phyloP scores from a whole-genome alignment of 2,113 vertebrate genomes.

The Sterrhoptilus dennistouni region DNA sequence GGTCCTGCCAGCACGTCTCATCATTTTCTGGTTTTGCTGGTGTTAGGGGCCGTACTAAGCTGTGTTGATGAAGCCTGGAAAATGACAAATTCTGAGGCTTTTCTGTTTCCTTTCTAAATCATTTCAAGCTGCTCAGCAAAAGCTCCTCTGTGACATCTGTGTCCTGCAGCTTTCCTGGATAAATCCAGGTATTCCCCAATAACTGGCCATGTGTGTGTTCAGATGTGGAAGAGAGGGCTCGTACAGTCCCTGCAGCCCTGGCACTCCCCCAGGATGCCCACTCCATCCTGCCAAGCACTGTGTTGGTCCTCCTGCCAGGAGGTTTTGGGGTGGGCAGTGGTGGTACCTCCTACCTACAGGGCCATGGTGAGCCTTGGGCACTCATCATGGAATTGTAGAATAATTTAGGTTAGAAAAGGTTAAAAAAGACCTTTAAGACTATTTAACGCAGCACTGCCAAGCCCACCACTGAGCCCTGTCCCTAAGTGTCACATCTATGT shows the following conservation, averaged over 20 bases:
- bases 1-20: background rate
- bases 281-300: background rate
- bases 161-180: background rate
- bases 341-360: background rate
- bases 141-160: background rate
- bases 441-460: background rate
- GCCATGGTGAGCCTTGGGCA: accelerated
- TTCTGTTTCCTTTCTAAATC: background rate
- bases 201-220: accelerated
- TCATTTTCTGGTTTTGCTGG: background rate
- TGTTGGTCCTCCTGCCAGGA: background rate
- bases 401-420: background rate
- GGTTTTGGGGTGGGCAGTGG: background rate
- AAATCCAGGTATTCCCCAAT: background rate
- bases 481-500: background rate
- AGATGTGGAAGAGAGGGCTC: background rate
- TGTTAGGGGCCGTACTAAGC: background rate
- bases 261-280: background rate
- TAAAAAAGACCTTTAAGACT: background rate
- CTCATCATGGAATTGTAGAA: background rate
- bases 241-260: background rate
- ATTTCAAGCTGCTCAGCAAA: background rate
- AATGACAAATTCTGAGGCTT: background rate
- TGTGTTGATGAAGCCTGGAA: background rate
- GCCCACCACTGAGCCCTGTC: background rate